Conservation (phyloP, 2,888 invertebrate genomes). For the Clanis bilineata region DNA sequence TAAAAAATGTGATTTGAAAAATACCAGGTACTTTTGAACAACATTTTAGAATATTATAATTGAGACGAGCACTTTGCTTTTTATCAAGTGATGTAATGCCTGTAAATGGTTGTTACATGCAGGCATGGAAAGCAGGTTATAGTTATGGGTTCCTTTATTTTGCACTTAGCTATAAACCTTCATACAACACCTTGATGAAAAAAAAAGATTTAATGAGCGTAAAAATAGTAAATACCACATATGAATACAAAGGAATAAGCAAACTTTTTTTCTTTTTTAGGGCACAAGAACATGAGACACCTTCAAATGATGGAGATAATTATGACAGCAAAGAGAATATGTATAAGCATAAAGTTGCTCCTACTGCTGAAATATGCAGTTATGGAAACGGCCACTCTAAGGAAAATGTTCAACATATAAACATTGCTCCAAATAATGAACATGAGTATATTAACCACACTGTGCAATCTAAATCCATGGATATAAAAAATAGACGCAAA, state of each 20-base stretch:
- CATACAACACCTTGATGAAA: no score
- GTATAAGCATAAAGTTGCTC: conserved; percentile 24
- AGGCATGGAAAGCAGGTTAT: no score
- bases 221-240: no score
- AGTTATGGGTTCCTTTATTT: no score
- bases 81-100: no score
- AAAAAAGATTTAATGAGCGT: no score
- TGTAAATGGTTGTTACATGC: no score
- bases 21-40: conserved; percentile 3
- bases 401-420: conserved; percentile 30
- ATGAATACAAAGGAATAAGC: neutral
- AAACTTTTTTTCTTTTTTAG: neutral
- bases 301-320: neutral
- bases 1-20: conserved; percentile 4
- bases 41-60: neutral
- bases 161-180: no score
- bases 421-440: neutral
- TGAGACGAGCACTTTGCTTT: no score
- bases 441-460: conserved; percentile 15
- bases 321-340: conserved; percentile 15
- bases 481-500: conserved; percentile 52
- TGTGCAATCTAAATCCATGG: conserved; percentile 20
- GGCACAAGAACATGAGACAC: neutral
- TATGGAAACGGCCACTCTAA: conserved; percentile 30
- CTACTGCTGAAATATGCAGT: conserved; percentile 23